phyloP scores from a whole-genome alignment of 30 jellyfish, hydroid and myxozoan species.

The Clytia hemisphaerica region DNA sequence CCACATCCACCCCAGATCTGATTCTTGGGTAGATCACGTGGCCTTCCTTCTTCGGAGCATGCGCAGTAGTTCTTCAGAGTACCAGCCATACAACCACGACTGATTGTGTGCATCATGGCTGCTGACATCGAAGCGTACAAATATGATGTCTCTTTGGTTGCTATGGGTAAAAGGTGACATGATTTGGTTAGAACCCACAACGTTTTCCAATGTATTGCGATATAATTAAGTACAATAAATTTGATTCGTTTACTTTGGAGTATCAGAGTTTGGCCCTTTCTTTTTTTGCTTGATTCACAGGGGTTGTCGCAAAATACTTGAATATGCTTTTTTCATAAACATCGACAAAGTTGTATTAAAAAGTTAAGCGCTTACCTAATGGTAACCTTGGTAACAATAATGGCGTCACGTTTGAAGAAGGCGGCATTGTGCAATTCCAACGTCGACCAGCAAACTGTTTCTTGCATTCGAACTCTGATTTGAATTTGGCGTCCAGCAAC shows the following conservation, averaged over 20 bases:
- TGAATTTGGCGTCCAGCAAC: slow-evolving; percentile 76
- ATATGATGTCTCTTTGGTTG: slow-evolving; percentile 78
- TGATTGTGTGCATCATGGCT: slow-evolving; percentile 79
- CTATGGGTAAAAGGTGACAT: slow-evolving; percentile 32
- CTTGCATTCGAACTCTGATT: slow-evolving; percentile 75
- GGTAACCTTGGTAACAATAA: slow-evolving; percentile 56
- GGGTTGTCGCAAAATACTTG: neutral
- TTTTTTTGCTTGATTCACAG: too few relatives aligned
- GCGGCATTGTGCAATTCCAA: slow-evolving; percentile 95
- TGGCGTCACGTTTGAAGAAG: slow-evolving; percentile 45
- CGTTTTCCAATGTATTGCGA: too few relatives aligned
- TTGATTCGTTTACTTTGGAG: too few relatives aligned
- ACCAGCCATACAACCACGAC: slow-evolving; percentile 98
- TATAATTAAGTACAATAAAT: too few relatives aligned
- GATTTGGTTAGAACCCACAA: too few relatives aligned
- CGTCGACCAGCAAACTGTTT: slow-evolving; percentile 70
- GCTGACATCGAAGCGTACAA: slow-evolving; percentile 80
- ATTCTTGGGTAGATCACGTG: slow-evolving; percentile 35
- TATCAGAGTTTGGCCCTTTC: too few relatives aligned
- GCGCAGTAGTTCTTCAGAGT: slow-evolving; percentile 75
- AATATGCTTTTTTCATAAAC: neutral
- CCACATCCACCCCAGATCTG: slow-evolving; percentile 94
- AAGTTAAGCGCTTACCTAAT: slow-evolving; percentile 35
- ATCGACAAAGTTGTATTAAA: neutral
- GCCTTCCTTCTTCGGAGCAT: slow-evolving; percentile 82